Evolutionary conservation across 2,888 invertebrate genomes (phyloP).

Genomic region (Ommatoiulus sabulosus): DNA sequence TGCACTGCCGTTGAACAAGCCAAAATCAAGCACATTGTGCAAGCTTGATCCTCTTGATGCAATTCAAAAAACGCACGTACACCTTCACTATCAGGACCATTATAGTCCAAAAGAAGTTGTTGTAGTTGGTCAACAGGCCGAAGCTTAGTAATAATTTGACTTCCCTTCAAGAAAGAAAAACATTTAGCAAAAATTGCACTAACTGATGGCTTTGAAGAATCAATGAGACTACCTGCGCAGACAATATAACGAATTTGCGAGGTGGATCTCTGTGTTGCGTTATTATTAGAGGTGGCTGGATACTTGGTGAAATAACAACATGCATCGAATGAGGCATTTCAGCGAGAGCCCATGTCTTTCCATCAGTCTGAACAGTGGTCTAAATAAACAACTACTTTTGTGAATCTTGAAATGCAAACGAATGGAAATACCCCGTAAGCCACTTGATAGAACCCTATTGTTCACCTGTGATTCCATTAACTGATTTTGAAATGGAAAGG

Average conservation of each 20-base stretch:
- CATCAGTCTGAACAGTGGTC: constrained; percentile 82
- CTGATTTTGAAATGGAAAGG: constrained; percentile 75
- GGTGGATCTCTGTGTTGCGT: constrained; percentile 80
- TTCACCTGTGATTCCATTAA: constrained; percentile 68
- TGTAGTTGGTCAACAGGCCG: constrained; percentile 90
- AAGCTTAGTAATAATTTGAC: constrained; percentile 83
- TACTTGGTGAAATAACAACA: constrained; percentile 59
- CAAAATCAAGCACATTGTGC: constrained; percentile 86
- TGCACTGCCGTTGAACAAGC: constrained; percentile 79
- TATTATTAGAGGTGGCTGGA: constrained; percentile 77
- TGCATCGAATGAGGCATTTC: constrained; percentile 70
- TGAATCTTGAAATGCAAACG: not conserved
- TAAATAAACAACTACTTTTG: constrained; percentile 65
- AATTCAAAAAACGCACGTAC: constrained; percentile 87
- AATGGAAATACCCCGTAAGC: not conserved
- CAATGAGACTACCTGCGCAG: constrained; percentile 82
- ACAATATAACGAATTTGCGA: constrained; percentile 85
- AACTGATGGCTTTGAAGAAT: too few species aligned
- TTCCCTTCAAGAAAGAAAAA: constrained; percentile 72
- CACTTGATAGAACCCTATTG: not conserved
- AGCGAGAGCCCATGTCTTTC: constrained; percentile 88
- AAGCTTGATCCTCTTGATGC: constrained; percentile 87
- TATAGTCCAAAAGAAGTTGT: constrained; percentile 82
- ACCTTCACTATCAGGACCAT: constrained; percentile 86
- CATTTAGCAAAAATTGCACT: not conserved